Evolutionary conservation across 2,888 invertebrate genomes (phyloP), one percentile per base, ranked within the genome.

Genomic region (Lasioglossum marginatum): DNA sequence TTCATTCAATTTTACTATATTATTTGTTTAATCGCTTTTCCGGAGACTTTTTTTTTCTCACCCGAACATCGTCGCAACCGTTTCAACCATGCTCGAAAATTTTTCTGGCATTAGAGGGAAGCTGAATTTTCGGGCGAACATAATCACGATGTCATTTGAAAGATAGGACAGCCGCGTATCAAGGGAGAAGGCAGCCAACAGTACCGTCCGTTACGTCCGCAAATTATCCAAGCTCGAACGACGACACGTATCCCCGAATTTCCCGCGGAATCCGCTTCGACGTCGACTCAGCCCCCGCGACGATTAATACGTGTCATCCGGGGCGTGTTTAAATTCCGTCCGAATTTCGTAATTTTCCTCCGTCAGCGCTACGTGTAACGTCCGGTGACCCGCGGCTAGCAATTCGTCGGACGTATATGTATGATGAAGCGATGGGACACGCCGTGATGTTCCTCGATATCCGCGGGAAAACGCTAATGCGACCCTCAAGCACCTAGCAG

Each of bases 291-390:
- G 68, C 34, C 23, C 45, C 52, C 19, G 12, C 40, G 73, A 71
- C 86, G 79, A 85, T 86, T 86, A 86, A 79, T 82, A 79, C 82
- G 77, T 70, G 82, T 73, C 66, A 72, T 4, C 70, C 45, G 52
- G 27, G 40, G 57, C 48, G 86, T 57, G 81, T 81, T 84, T 82
- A 82, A 85, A 86, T 86, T 86, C 78, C 77, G 52, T 72, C 68
- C 73, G 77, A 79, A 85, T 85, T 85, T 82, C 85, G 77, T 85
- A 79, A 86, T 85, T 85, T 85, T 76, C 78, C 71, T 70, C 34
- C 85, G 85, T 80, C 84, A 72, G 80, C 83, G 72, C 70, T 75
- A 75, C 78, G 48, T 31, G 76, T 43, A 52, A 72, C 60, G 48
- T 77, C 27, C 48, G 27, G 70, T 52, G 79, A 79, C 75, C 85